Conservation (phyloP, 2,113 vertebrate genomes). For the Erpornis zantholeuca region DNA sequence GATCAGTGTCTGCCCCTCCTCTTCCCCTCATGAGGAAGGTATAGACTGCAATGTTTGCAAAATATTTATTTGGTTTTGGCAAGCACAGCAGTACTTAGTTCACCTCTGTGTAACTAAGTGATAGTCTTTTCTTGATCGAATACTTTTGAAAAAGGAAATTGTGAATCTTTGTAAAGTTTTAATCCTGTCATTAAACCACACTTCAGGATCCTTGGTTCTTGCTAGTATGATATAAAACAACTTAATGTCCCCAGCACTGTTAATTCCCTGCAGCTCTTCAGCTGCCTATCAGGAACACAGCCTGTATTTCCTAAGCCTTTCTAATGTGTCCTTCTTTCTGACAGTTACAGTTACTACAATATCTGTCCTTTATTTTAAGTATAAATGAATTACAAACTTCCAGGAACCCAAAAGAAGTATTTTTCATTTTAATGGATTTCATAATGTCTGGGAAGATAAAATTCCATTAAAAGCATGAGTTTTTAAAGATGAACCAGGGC, state of each 20-base stretch:
- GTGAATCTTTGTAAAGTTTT: not conserved
- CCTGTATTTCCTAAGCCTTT: not conserved
- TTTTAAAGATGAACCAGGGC: not conserved
- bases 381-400: not conserved
- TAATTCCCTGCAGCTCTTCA: not conserved
- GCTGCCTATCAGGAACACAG: not conserved
- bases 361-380: not conserved
- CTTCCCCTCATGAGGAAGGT: accelerated
- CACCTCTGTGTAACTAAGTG: not conserved
- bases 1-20: not conserved
- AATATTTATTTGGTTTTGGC: not conserved
- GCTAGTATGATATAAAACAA: not conserved
- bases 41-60: not conserved
- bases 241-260: not conserved
- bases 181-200: not conserved
- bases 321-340: not conserved
- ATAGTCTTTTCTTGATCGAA: not conserved
- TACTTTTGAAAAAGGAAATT: not conserved
- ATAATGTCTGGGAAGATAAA: not conserved
- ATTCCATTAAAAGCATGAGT: not conserved
- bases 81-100: not conserved
- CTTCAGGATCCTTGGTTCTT: not conserved
- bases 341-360: not conserved
- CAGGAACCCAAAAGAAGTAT: not conserved
- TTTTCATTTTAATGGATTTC: constrained; percentile 2